A percentile compares a stretch with the other conserved stretches of the same genome.
Conservation (phyloP, 2,113 vertebrate species). For the Eudyptes chrysolophus region DNA sequence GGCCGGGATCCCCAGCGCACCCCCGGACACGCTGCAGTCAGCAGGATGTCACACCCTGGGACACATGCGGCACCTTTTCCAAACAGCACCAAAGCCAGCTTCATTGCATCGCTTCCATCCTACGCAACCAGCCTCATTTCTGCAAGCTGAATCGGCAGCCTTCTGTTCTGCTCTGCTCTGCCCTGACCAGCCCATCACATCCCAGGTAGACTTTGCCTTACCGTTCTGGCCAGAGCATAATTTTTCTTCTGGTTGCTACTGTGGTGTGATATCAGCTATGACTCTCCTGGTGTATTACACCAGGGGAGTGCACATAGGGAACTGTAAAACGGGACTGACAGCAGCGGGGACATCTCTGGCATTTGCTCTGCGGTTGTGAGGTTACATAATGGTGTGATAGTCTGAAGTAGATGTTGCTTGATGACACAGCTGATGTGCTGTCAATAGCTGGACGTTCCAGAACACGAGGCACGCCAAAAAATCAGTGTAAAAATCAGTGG, state of each 20-base stretch:
- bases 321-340: rapidly evolving
- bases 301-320: not conserved
- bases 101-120: not conserved
- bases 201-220: not conserved
- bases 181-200: not conserved
- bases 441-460: not conserved
- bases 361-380: not conserved
- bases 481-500: not conserved
- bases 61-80: rapidly evolving
- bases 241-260: not conserved
- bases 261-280: not conserved
- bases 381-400: not conserved
- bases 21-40: not conserved
- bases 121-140: not conserved
- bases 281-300: not conserved
- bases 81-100: not conserved
- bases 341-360: not conserved
- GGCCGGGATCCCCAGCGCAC: rapidly evolving
- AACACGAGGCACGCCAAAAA: not conserved
- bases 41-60: not conserved
- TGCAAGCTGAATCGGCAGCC: not conserved
- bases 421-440: not conserved
- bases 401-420: not conserved
- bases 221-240: not conserved
- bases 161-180: not conserved